Base-by-base conservation (phyloP, 2,888 invertebrate genomes). In the Eupithecia tripunctaria region DNA sequence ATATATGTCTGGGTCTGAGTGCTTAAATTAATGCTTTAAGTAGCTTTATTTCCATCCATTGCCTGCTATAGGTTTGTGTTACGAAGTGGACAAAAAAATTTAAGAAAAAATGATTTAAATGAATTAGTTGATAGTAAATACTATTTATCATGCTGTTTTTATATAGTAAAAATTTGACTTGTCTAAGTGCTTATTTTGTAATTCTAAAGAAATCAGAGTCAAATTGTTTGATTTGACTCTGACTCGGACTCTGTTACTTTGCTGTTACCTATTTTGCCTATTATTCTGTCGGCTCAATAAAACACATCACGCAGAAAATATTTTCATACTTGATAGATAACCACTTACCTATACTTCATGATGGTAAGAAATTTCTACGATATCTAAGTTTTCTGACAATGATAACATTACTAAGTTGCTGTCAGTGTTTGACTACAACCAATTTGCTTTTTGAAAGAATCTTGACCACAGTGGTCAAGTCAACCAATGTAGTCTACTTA, bases 41-140 rank as follows among this genome's bases (percentile, higher is more conserved):
- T 41, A 65, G 65, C n/a, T 70, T 65, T 66, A 43, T 59, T 66
- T 66, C n/a, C 59, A 56, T 65, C n/a, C 7, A 43, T 65, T 59
- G n/a, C 21, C 65, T 47, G 47, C n/a, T n/a, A n/a, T n/a, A n/a
- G n/a, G n/a, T 47, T 18, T 18, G 47, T n/a, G 8, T n/a, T n/a
- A 47, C n/a, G 1, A n/a, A n/a, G n/a, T n/a, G n/a, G n/a, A n/a
- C n/a, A n/a, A n/a, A n/a, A n/a, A n/a, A n/a, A n/a, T n/a, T n/a
- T n/a, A n/a, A n/a, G n/a, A n/a, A n/a, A n/a, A n/a, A n/a, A n/a
- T n/a, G n/a, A n/a, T n/a, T n/a, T n/a, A n/a, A n/a, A n/a, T n/a
- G n/a, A n/a, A n/a, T n/a, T n/a, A n/a, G n/a, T n/a, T n/a, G n/a
- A n/a, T n/a, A n/a, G n/a, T n/a, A n/a, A n/a, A n/a, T n/a, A n/a